phyloP scores from a whole-genome alignment of 2,888 invertebrate species.

The Aelia acuminata region DNA sequence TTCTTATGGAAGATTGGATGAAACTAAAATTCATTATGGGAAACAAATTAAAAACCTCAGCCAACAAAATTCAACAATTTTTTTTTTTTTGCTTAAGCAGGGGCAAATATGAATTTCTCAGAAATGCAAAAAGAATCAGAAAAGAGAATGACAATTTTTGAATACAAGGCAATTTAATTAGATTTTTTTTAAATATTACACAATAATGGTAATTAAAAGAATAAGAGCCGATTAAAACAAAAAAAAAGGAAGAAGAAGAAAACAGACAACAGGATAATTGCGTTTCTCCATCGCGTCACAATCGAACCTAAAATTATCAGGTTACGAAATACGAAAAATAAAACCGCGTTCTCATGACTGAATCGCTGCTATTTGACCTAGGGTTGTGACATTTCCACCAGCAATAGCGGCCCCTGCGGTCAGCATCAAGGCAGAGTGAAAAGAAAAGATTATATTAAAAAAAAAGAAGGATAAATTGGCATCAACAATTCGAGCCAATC shows the following conservation, averaged over 20 bases:
- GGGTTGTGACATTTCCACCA: conserved; percentile 19
- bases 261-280: neutral
- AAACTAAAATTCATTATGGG: too few species aligned
- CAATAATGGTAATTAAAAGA: too few species aligned
- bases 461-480: conserved; percentile 4
- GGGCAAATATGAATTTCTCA: too few species aligned
- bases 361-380: conserved; percentile 22
- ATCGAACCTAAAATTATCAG: neutral
- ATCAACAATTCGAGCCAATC: neutral
- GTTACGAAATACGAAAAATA: conserved; percentile 2
- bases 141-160: too few species aligned
- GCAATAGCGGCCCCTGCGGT: neutral
- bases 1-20: too few species aligned
- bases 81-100: too few species aligned
- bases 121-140: too few species aligned
- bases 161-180: too few species aligned
- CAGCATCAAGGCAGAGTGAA: neutral
- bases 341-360: neutral
- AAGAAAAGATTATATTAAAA: neutral
- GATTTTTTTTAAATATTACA: too few species aligned
- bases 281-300: neutral
- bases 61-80: too few species aligned
- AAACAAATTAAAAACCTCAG: too few species aligned
- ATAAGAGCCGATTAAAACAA: too few species aligned
- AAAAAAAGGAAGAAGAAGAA: neutral